Percentiles rank a stretch among this genome's conserved stretches.
phyloP scores from a whole-genome alignment of 2,797 vertebrate species.

The Antennarius maculatus region DNA sequence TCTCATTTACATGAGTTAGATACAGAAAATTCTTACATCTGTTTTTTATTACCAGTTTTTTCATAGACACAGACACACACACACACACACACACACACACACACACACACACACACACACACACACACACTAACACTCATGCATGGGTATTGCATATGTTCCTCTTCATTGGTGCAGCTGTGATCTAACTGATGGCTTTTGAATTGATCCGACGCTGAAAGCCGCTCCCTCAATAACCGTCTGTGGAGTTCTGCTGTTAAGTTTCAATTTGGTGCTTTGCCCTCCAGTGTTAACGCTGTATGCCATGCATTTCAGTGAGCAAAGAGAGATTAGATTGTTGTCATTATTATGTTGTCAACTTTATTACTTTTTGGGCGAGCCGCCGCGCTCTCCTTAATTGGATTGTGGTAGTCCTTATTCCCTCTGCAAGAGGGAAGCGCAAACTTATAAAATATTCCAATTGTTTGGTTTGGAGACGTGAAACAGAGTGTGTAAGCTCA shows the following conservation, averaged over 20 bases:
- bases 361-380: constrained; percentile 65
- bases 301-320: constrained; percentile 27
- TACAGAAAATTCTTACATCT: neutral
- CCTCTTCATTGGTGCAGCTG: neutral
- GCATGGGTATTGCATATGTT: no score
- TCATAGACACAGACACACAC: no score
- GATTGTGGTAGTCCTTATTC: constrained; percentile 58
- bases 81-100: no score
- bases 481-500: constrained; percentile 32
- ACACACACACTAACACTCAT: neutral
- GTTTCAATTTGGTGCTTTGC: constrained; percentile 43
- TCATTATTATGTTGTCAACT: constrained; percentile 68
- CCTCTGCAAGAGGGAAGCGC: constrained; percentile 35
- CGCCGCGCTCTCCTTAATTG: constrained; percentile 55
- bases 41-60: no score
- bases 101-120: no score
- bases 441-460: constrained; percentile 60
- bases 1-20: neutral
- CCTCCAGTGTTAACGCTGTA: constrained; percentile 39
- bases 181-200: constrained; percentile 18
- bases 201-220: constrained; percentile 27
- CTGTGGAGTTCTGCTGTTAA: constrained; percentile 35
- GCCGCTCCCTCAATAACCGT: constrained; percentile 19
- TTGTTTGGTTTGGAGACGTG: constrained; percentile 55
- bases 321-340: constrained; percentile 62